Base-by-base conservation (phyloP, 1,140 invertebrate genomes). In the Bombus soroeensis region DNA sequence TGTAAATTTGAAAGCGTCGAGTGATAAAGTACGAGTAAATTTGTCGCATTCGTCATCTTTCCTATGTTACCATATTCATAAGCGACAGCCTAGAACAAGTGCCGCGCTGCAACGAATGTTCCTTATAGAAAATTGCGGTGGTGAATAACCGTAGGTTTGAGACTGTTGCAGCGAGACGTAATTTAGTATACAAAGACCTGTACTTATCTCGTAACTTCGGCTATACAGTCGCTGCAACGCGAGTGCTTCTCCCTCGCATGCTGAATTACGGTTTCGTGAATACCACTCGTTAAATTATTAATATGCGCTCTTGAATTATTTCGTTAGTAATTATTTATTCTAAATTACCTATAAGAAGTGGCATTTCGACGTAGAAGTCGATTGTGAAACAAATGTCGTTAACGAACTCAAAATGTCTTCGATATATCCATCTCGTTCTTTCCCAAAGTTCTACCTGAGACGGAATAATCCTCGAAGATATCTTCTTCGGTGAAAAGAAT, bases 191-290 rank as follows among this genome's bases (percentile, higher is more conserved):
- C 70, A 74, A 43, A 74, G 70, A 43, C 70, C 70, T 34, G 53
- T 34, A 73, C 68, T 81, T 81, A 74, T 73, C 80, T 81, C 37
- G 37, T 73, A 81, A 81, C 70, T 70, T 73, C 70, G 70, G 10
- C 34, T 43, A 70, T n/a, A 28, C 37, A 73, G 70, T 41, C 39
- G 28, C 47, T 32, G 70, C 39, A 62, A 43, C 13, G 39, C 70
- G 32, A 70, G 70, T 25, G 10, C 6, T 43, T 25, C 39, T 18
- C 53, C 41, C 22, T 34, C 41, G 41, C 47, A 18, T 1, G 37
- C 5, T 62, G 70, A 73, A 57, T 71, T 72, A 72, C 37, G 80
- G 53, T 62, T 22, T 62, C 70, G 80, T 43, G 80, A 57, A 62
- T 43, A n/a, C 39, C 37, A 62, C 53, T 74, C 79, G 37, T 73